These are phyloP conservation scores for Chironomus tepperi DNA, from an alignment of 1,140 invertebrate species.

Conservation along the genomic window DNA sequence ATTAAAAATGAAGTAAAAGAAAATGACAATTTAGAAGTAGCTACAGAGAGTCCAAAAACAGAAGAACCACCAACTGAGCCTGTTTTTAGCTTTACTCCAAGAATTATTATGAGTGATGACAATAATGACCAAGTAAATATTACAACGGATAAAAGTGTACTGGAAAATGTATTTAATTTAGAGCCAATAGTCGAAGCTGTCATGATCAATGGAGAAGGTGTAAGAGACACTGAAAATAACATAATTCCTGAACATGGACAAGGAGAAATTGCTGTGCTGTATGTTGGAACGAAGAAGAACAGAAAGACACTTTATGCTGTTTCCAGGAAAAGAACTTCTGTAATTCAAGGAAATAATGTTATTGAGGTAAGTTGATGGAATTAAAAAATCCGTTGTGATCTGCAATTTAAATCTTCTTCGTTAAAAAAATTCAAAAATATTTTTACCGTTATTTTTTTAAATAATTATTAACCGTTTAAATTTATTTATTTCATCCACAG, in stretches of 20 bases:
- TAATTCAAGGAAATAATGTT: slow-evolving; percentile 17
- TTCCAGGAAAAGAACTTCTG: not conserved
- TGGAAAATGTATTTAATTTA: not conserved
- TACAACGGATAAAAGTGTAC: not conserved
- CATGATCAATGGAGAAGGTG: not conserved
- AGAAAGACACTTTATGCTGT: slow-evolving; percentile 26
- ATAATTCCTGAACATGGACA: not conserved
- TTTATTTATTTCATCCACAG: slow-evolving; percentile 24
- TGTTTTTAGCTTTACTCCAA: not conserved
- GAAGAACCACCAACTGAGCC: not conserved
- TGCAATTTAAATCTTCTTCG: not conserved
- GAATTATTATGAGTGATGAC: not conserved
- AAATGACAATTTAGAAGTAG: too few relatives aligned
- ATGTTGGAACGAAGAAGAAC: slow-evolving; percentile 18
- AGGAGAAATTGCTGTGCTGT: slow-evolving; percentile 27
- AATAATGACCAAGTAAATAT: not conserved
- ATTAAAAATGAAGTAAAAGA: too few relatives aligned
- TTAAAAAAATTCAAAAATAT: not conserved
- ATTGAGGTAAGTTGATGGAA: not conserved
- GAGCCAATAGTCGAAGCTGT: not conserved
- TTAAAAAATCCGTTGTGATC: too few relatives aligned
- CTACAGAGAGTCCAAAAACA: too few relatives aligned
- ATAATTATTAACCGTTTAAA: not conserved
- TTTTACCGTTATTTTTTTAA: not conserved
- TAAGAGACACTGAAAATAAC: slow-evolving; percentile 11